phyloP scores from a whole-genome alignment of 2,888 invertebrate genomes.

The Yponomeuta sedellus region DNA sequence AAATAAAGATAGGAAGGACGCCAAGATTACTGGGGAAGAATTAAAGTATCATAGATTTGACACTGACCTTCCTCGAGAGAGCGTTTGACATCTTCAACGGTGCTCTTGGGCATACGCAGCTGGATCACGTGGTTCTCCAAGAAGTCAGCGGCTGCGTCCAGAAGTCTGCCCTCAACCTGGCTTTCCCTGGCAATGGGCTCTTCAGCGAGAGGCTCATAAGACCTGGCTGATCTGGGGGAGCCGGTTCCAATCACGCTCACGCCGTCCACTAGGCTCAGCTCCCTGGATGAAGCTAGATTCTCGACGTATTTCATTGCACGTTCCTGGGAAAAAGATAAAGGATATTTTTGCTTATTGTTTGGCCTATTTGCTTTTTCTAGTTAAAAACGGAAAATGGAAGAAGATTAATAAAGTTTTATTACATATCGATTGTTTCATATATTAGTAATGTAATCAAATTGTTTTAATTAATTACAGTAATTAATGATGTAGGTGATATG shows the following conservation, averaged over 20 bases:
- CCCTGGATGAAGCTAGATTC: conserved; percentile 63
- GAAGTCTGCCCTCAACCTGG: conserved; percentile 82
- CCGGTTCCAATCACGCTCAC: conserved; percentile 71
- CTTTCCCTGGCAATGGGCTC: conserved; percentile 84
- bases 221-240: conserved; percentile 74
- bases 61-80: conserved; percentile 87
- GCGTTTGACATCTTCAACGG: conserved; percentile 84
- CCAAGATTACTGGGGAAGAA: too few relatives aligned
- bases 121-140: conserved; percentile 88
- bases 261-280: conserved; percentile 77
- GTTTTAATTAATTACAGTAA: background rate
- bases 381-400: too few relatives aligned
- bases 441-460: background rate
- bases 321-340: conserved; percentile 70
- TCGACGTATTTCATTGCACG: conserved; percentile 83
- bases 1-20: too few relatives aligned
- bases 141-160: conserved; percentile 86
- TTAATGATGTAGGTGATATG: background rate
- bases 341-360: conserved; percentile 2
- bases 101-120: conserved; percentile 84
- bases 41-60: background rate
- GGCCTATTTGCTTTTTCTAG: background rate
- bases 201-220: conserved; percentile 80
- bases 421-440: too few relatives aligned
- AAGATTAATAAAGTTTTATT: too few relatives aligned